Evolutionary conservation across 2,113 vertebrate species (phyloP), one percentile per base, ranked within the genome.

Genomic region (Pogona vitticeps): DNA sequence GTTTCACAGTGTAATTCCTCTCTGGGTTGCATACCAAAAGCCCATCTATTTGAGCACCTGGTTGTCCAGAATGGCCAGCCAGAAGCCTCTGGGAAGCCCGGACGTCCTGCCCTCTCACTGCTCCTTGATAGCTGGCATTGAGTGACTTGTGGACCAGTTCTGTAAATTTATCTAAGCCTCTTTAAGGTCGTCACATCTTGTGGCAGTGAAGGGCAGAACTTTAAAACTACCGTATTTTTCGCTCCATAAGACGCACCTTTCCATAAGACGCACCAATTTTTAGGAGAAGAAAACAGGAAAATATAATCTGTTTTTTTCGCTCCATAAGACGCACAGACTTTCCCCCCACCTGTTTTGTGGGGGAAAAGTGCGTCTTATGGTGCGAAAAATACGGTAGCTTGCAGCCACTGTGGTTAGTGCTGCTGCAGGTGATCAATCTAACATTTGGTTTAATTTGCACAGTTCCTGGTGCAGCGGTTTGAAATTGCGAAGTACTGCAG

Each of bases 401-500:
- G 14, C 56, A 31, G 52, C 82, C 20, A 33, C 7, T 18, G 21
- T 46, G n/a, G 6, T 40, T 63, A 3, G 36, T 84, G 21, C 58
- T 40, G 56, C 28, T 26, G 72, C 0, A 33, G 3, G 42, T 13
- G 17, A 15, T 1, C 1, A 1, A 23, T 52, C 85, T 59, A 58
- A 76, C 0, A 15, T 13, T 78, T 9, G 5, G 38, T 75, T 67
- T 88, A 67, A 23, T 46, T 81, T 78, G 79, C 68, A 59, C 92
- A 99, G 98, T 99, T 99, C 93, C 95, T 99, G 94, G 97, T 98
- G 87, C 98, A 99, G 93, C 96, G 98, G 42, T 99, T 99, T 90
- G 98, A 99, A 94, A 99, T 99, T 23, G 98, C 98, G 82, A 99
- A 99, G 88, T 99, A 99, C 95, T 98, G 98, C 96, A 99, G 98